Base-by-base conservation (phyloP, 2,888 invertebrate genomes). In the Aleiodes alternator region DNA sequence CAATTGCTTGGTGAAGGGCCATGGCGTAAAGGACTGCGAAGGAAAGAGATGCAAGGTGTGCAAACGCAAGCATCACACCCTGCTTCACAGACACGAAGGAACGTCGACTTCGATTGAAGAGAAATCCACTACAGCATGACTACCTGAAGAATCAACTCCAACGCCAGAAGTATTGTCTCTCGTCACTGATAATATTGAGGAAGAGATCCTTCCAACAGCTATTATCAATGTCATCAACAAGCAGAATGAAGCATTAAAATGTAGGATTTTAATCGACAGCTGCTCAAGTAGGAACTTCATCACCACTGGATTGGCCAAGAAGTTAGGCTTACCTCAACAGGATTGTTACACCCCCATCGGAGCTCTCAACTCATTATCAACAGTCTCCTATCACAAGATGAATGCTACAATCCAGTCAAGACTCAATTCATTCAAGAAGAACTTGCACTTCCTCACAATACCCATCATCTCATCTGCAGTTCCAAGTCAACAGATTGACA, bases 251-350 rank as follows among this genome's bases (percentile, higher is more conserved):
- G n/a, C n/a, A n/a, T n/a, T n/a, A n/a, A n/a, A n/a, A n/a, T n/a
- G n/a, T n/a, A n/a, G n/a, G 4, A 16, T 59, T 23, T 34, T 80
- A 29, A 48, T 80, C 14, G 78, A 79, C 31, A 80, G 75, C 9
- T 76, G 76, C 51, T 71, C 80, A 8, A 76, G 79, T 0, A 51
- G 75, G 0, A 71, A 80, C 68, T 79, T 81, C 53, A 71, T 81
- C 1, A 82, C 79, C 1, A 79, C 80, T 43, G 14, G 29, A 0
- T 59, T 80, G 1, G 78, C 77, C 4, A 61, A 70, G 7, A 69
- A 6, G 3, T 69, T 82, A n/a, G 55, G 55, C 0, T 48, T 80
- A 4, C 66, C 70, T 9, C 71, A 55, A 51, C 61, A 34, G 61
- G 38, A 64, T 11, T 78, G 76, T 34, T 43, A n/a, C 3, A 51